phyloP scores from a whole-genome alignment of 2,113 vertebrate species.

The Lamprotornis superbus region DNA sequence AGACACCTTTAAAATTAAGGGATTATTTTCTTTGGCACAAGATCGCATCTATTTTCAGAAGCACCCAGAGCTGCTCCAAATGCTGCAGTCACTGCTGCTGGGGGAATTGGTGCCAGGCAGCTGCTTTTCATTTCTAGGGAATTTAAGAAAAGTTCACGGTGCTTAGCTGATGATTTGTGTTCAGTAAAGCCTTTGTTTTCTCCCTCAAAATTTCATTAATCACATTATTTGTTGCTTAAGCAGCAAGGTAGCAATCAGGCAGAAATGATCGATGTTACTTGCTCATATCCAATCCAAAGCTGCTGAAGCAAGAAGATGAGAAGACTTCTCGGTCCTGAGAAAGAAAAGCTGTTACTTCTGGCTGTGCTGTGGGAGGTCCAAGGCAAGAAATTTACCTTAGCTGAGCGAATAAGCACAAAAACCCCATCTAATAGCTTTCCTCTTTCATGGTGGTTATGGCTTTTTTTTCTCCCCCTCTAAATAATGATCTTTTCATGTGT shows the following conservation, averaged over 20 bases:
- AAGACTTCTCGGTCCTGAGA: fast-evolving
- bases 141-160: background rate
- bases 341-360: background rate
- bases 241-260: background rate
- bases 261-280: background rate
- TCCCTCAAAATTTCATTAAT: background rate
- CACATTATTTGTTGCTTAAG: background rate
- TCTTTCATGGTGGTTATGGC: background rate
- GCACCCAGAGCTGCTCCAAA: background rate
- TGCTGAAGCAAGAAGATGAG: background rate
- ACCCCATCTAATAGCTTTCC: background rate
- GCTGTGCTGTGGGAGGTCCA: background rate
- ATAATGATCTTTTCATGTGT: background rate
- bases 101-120: background rate
- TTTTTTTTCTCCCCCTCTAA: fast-evolving
- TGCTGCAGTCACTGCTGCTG: background rate
- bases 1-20: slow-evolving; percentile 28
- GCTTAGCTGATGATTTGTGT: background rate
- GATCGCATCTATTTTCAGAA: slow-evolving; percentile 12
- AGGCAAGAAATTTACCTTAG: background rate
- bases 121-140: slow-evolving; percentile 46
- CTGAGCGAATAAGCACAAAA: background rate
- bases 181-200: background rate
- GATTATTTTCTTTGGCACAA: slow-evolving; percentile 10
- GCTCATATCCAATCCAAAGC: background rate